Conservation (phyloP, 2,797 vertebrate genomes). For the Ispidina lecontei region DNA sequence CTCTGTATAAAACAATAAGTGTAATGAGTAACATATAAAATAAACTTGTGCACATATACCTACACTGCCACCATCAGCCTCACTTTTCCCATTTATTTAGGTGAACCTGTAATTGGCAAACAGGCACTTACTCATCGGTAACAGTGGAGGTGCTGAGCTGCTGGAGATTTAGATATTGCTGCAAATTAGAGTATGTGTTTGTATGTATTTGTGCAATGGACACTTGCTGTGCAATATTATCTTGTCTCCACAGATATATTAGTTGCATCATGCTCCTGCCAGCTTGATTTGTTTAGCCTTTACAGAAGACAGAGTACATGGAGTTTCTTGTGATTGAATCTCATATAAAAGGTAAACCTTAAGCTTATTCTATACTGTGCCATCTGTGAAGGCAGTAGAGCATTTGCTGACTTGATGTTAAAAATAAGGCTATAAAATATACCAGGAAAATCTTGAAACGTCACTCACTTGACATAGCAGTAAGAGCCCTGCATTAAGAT, state of each 20-base stretch:
- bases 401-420: constrained; percentile 40
- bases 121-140: neutral
- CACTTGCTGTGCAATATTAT: constrained; percentile 41
- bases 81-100: neutral
- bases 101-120: neutral
- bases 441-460: constrained; percentile 13
- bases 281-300: constrained; percentile 59
- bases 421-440: constrained; percentile 48
- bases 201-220: neutral
- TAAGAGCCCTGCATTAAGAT: constrained; percentile 41
- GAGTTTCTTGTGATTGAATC: constrained; percentile 50
- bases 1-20: constrained; percentile 38
- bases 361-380: constrained; percentile 19
- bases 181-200: constrained; percentile 20
- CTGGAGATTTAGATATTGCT: neutral
- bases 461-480: constrained; percentile 43
- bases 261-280: constrained; percentile 38
- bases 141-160: constrained; percentile 11
- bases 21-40: neutral
- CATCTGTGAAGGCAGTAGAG: constrained; percentile 35
- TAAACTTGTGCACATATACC: neutral
- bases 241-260: constrained; percentile 56
- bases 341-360: constrained; percentile 38
- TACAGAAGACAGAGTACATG: constrained; percentile 2
- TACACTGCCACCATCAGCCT: constrained; percentile 42